These are phyloP conservation scores for Prunella himalayana DNA, from an alignment of 2,113 vertebrate genomes.

Conservation along the genomic window DNA sequence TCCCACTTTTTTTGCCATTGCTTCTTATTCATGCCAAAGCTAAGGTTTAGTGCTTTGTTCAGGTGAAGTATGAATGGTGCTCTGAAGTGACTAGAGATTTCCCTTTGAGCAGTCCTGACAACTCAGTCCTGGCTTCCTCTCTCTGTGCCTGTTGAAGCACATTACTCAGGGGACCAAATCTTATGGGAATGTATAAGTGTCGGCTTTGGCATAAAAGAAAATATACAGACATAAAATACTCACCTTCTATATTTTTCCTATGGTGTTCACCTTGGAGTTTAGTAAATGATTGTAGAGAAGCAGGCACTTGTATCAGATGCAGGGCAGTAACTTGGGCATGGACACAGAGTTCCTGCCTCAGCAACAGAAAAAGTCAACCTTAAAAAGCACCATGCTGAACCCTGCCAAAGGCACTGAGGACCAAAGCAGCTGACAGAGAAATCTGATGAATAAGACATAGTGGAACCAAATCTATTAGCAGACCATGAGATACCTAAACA, in stretches of 20 bases:
- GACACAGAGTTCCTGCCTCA: not conserved
- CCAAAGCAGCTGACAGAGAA: not conserved
- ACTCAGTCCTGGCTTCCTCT: not conserved
- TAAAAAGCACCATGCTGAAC: not conserved
- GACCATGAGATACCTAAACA: not conserved
- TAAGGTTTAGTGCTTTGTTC: not conserved
- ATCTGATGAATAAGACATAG: not conserved
- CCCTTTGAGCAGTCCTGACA: not conserved
- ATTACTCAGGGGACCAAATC: not conserved
- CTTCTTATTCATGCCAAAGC: not conserved
- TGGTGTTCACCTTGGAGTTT: not conserved
- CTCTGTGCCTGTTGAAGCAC: not conserved
- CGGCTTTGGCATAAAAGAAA: not conserved
- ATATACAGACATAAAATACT: not conserved
- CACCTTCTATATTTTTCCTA: rapidly evolving
- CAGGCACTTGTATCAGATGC: not conserved
- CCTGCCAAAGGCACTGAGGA: not conserved
- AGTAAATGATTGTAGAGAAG: not conserved
- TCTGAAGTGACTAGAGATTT: not conserved
- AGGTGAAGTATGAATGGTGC: not conserved
- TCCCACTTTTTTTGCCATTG: not conserved
- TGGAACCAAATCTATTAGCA: not conserved
- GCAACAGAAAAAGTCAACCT: not conserved
- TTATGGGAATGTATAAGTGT: not conserved
- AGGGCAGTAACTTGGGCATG: not conserved